Conservation (phyloP, 2,113 vertebrate genomes). For the Sinocyclocheilus rhinocerous region DNA sequence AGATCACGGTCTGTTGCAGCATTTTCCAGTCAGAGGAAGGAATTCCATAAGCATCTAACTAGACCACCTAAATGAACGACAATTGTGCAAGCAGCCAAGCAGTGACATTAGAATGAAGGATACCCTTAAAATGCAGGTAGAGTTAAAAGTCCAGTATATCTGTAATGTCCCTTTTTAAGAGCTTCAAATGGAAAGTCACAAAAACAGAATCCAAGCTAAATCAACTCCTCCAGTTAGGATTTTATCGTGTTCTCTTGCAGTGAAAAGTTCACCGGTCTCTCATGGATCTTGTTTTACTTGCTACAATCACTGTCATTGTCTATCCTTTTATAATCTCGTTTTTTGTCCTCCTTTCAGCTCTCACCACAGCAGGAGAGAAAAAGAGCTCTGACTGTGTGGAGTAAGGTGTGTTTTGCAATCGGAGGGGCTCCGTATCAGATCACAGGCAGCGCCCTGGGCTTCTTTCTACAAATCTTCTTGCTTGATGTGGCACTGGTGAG, state of each 20-base stretch:
- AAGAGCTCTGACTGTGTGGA: conserved; percentile 80
- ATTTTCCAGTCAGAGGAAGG: background rate
- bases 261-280: conserved; percentile 26
- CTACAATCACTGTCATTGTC: background rate
- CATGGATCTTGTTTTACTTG: conserved; percentile 3
- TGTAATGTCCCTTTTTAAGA: background rate
- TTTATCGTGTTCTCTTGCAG: background rate
- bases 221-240: background rate
- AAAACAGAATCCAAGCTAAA: conserved; percentile 13
- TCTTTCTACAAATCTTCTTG: conserved; percentile 95
- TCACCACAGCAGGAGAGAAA: conserved; percentile 62
- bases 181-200: background rate
- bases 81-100: background rate
- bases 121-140: background rate
- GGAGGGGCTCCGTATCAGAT: conserved; percentile 94
- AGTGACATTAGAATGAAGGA: background rate
- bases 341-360: conserved; percentile 19
- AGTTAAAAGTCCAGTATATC: background rate
- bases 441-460: conserved; percentile 88
- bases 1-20: background rate
- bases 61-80: background rate
- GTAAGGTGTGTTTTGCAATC: conserved; percentile 88
- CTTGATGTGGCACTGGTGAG: conserved; percentile 89
- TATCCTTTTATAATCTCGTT: conserved; percentile 8
- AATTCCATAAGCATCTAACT: background rate